These are phyloP conservation scores for Lagria hirta DNA, from an alignment of 2,888 invertebrate species.

Conservation along the genomic window DNA sequence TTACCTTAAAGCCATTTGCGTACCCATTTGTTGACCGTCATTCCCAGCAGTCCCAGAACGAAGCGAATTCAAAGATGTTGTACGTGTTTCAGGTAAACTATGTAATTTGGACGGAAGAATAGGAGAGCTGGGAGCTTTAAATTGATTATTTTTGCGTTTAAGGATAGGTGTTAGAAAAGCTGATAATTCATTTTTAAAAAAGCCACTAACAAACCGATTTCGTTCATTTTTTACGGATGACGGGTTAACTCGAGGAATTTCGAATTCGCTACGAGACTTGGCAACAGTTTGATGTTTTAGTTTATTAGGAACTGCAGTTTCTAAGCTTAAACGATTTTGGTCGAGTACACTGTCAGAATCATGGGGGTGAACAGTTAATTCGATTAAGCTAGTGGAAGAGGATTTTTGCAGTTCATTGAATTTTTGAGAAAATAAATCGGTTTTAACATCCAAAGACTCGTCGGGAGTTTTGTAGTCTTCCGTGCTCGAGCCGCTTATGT, in stretches of 20 bases:
- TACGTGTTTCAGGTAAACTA: conserved; percentile 42
- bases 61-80: conserved; percentile 47
- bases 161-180: conserved; percentile 63
- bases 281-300: conserved; percentile 40
- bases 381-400: conserved; percentile 42
- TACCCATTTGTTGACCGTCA: conserved; percentile 36
- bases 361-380: conserved; percentile 19
- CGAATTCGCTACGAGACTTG: conserved; percentile 51
- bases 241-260: conserved; percentile 43
- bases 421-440: conserved; percentile 42
- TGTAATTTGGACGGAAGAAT: conserved; percentile 36
- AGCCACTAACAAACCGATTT: conserved; percentile 38
- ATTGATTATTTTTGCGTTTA: conserved; percentile 48
- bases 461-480: conserved; percentile 50
- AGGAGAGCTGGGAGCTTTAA: conserved; percentile 43
- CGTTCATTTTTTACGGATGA: conserved; percentile 29
- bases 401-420: conserved; percentile 47
- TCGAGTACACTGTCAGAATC: conserved; percentile 19
- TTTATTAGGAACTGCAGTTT: conserved; percentile 25
- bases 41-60: conserved; percentile 40
- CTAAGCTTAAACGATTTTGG: conserved; percentile 27
- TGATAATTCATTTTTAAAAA: conserved; percentile 53
- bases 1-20: conserved; percentile 42
- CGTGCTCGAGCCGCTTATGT: conserved; percentile 39
- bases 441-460: conserved; percentile 29